These are phyloP conservation scores for Pandion haliaetus DNA, from an alignment of 2,113 vertebrate genomes.

Conservation along the genomic window DNA sequence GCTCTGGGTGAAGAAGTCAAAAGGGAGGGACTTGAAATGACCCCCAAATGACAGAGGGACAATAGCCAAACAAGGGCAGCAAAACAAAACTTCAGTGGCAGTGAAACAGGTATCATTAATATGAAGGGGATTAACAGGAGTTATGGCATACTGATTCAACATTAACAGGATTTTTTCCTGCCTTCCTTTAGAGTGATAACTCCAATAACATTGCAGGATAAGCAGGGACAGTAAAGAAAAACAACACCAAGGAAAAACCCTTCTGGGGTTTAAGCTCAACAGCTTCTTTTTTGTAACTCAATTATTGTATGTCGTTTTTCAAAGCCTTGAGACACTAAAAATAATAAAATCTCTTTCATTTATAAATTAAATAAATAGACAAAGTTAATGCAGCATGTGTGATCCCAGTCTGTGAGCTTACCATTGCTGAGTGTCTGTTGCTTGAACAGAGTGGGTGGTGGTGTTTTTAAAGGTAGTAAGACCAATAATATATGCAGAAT, in stretches of 20 bases:
- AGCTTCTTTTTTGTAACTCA: not conserved
- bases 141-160: not conserved
- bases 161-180: not conserved
- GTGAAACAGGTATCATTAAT: not conserved
- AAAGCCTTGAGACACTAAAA: not conserved
- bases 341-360: not conserved
- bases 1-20: not conserved
- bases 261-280: not conserved
- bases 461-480: not conserved
- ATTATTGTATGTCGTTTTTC: not conserved
- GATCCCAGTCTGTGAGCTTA: not conserved
- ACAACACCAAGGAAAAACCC: not conserved
- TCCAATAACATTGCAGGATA: not conserved
- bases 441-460: not conserved
- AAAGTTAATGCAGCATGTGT: not conserved
- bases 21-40: not conserved
- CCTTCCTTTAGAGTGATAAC: not conserved
- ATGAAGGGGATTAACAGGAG: not conserved
- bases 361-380: not conserved
- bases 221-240: not conserved
- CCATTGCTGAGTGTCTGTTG: not conserved
- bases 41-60: not conserved
- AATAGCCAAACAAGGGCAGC: not conserved
- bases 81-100: not conserved
- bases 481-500: not conserved